phyloP scores from a whole-genome alignment of 2,113 vertebrate genomes.

The Sylvia atricapilla region DNA sequence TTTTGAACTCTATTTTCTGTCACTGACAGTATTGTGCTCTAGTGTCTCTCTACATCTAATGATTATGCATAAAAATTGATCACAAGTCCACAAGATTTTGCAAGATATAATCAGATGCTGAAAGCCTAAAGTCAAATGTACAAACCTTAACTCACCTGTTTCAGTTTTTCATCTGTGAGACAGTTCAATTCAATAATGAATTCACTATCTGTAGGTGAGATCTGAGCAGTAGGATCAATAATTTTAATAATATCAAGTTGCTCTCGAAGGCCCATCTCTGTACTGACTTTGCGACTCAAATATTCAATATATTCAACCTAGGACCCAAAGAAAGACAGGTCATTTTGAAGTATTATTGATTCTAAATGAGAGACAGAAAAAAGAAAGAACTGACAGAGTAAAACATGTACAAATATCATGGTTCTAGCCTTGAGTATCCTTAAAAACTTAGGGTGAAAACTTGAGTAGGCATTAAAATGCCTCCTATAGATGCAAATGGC shows the following conservation, averaged over 20 bases:
- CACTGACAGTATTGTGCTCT: background rate
- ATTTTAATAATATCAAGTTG: slow-evolving; percentile 99
- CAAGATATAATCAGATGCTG: background rate
- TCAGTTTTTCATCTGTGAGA: slow-evolving; percentile 96
- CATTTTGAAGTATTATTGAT: background rate
- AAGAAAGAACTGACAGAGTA: background rate
- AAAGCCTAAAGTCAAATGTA: background rate
- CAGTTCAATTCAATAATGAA: slow-evolving; percentile 99
- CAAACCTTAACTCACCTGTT: slow-evolving; percentile 82
- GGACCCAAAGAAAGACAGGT: slow-evolving; percentile 27
- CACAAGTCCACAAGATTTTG: background rate
- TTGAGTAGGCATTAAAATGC: background rate
- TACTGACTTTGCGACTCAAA: slow-evolving; percentile 96
- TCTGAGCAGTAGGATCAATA: slow-evolving; percentile 96
- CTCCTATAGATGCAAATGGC: background rate
- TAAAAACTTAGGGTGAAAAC: background rate
- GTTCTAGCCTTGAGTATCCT: background rate
- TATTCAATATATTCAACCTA: slow-evolving; percentile 99
- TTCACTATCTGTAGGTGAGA: slow-evolving; percentile 97
- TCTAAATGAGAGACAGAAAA: background rate
- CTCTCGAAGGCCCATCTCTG: slow-evolving; percentile 97
- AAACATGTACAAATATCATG: background rate
- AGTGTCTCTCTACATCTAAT: background rate
- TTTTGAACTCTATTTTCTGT: background rate
- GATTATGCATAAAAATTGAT: background rate